Evolutionary conservation across 2,888 invertebrate genomes (phyloP), one percentile per base, ranked within the genome.

Genomic region (Rapana venosa): DNA sequence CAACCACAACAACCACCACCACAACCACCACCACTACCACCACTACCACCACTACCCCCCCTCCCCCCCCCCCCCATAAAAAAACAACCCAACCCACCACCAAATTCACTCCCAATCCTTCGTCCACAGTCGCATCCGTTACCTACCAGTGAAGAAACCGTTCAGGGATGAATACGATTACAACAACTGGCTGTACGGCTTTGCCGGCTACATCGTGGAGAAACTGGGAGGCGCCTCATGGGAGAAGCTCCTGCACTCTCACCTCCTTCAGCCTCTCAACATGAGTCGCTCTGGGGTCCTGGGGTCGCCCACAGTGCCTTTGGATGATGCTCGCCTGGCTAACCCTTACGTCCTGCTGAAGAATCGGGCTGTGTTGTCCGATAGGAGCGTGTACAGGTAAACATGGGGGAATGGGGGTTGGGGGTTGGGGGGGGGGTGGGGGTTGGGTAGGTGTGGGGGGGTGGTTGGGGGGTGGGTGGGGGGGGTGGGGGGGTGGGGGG

Each of bases 141-240:
- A 89, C 85, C 77, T 89, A 15, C 74, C 74, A 6, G 56, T 74
- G 30, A 26, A 47, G 13, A 26, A 15, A 17, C 56, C 22, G 30
- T 89, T 90, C 86, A 86, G 90, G 8, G 88, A 90, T 66, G 30
- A 79, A 26, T 86, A 56, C 11, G 35, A 35, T 6, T 90, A 90
- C 66, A 90, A 90, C 79, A 90, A 90, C 86, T 90, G 90, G 90
- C 88, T 90, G 90, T 90, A 90, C 86, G 86, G 77, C 0, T 35
- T 90, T 47, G 88, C 88, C 2, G 88, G 79, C 1, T n/a, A 47
- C 5, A 61, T 90, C 20, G 66, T 56, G 0, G 88, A 85, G 36
- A 88, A 79, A n/a, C 30, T 88, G 88, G 77, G 85, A 11, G 88
- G 86, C 17, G 86, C 87, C 13, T n/a, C 86, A 17, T 90, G 90